phyloP scores from a whole-genome alignment of 2,797 vertebrate species.

The Phaenicophaeus curvirostris region DNA sequence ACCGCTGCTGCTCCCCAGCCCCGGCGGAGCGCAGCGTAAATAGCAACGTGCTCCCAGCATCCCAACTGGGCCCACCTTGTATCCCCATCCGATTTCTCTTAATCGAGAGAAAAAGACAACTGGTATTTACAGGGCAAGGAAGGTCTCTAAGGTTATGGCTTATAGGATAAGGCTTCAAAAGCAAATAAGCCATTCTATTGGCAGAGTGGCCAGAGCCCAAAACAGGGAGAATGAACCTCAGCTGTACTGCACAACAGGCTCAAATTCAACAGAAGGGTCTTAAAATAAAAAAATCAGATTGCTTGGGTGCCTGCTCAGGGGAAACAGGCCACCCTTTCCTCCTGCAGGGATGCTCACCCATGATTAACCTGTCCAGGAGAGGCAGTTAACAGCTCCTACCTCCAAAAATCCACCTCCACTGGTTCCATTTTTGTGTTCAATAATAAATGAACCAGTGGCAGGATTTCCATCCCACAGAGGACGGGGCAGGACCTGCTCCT shows the following conservation, averaged over 20 bases:
- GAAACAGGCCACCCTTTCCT: accelerated
- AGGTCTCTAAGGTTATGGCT: not conserved
- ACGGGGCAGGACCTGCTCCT: not conserved
- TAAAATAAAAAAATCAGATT: accelerated
- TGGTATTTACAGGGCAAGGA: not conserved
- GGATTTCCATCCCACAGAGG: not conserved
- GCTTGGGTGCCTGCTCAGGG: too few relatives aligned
- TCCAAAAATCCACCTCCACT: not conserved
- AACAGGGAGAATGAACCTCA: not conserved
- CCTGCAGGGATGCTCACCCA: not conserved
- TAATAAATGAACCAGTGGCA: accelerated
- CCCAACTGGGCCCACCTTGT: not conserved
- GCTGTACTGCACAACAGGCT: accelerated
- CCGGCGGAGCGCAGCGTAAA: accelerated
- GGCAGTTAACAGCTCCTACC: not conserved
- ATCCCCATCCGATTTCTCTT: accelerated
- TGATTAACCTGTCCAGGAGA: not conserved
- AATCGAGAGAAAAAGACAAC: not conserved
- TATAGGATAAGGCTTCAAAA: not conserved
- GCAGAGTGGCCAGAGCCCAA: not conserved
- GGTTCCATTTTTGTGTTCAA: accelerated
- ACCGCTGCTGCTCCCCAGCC: too few relatives aligned
- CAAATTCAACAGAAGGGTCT: not conserved
- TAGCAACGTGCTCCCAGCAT: not conserved
- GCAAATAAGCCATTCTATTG: not conserved